These are phyloP conservation scores for Teleiodes luculella DNA, from an alignment of 2,888 invertebrate genomes.

Conservation along the genomic window DNA sequence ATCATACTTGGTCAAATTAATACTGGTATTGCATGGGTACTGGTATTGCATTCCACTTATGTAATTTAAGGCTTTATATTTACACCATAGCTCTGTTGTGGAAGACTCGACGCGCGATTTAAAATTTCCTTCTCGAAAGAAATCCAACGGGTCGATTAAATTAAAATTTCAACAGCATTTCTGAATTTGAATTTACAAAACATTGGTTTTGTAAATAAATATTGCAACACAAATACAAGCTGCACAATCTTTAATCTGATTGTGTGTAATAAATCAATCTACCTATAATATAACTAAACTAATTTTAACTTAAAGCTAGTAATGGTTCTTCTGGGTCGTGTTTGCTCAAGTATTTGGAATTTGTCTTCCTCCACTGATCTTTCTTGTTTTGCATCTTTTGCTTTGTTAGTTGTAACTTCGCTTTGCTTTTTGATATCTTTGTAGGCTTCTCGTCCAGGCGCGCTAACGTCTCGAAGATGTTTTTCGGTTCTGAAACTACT, in stretches of 20 bases:
- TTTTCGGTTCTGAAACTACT: conserved; percentile 82
- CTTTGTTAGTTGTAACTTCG: conserved; percentile 79
- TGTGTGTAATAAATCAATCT: conserved; percentile 14
- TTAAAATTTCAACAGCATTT: conserved; percentile 7
- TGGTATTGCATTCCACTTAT: conserved; percentile 39
- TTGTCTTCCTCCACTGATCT: conserved; percentile 68
- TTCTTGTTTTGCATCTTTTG: conserved; percentile 62
- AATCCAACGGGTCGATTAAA: conserved; percentile 1
- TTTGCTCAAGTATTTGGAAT: conserved; percentile 57
- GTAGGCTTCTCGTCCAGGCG: conserved; percentile 81
- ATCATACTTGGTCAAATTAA: conserved; percentile 1
- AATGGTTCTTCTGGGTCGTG: conserved; percentile 81
- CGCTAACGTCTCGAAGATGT: conserved; percentile 89
- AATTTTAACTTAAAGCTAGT: conserved; percentile 81
- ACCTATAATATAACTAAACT: conserved; percentile 15
- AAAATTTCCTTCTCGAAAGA: neutral
- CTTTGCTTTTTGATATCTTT: conserved; percentile 80
- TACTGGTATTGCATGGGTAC: neutral
- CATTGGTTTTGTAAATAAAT: neutral
- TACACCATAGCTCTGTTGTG: conserved; percentile 39
- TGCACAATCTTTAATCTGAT: neutral
- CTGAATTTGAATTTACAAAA: conserved; percentile 1
- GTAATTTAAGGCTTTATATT: conserved; percentile 64
- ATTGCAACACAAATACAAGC: neutral
- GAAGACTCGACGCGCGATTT: conserved; percentile 6